Base-by-base conservation (phyloP, 2,888 invertebrate genomes). In the Agonopterix heracliana region DNA sequence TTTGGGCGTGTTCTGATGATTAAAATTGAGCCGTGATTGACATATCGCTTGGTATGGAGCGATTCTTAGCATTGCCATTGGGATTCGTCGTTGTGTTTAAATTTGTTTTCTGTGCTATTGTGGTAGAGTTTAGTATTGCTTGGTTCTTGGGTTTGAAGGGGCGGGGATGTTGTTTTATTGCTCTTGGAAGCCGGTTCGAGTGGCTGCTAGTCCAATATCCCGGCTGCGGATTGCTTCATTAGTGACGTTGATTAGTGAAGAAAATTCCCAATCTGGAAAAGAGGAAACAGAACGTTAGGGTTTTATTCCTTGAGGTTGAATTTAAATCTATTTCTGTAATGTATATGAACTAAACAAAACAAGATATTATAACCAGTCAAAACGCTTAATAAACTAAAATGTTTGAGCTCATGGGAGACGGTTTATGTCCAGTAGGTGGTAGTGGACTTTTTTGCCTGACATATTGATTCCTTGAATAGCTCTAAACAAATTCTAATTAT, bases 191-290 rank as follows among this genome's bases (percentile, higher is more conserved):
- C 70, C 63, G 66, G 69, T 66, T 74, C 64, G 68, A 80, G 75
- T 71, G 72, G 73, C 70, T 71, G 74, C 81, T 81, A 80, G 74
- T 82, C 64, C 80, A 86, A 86, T 87, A 85, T 86, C 82, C 86
- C 78, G 79, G 64, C 71, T 73, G 77, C 66, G 81, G 84, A 87
- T 85, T 85, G 85, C 81, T 84, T 86, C 85, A 87, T 86, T 85
- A 88, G 79, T 67, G 69, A 61, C 74, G 71, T 68, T 74, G 80
- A 82, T 79, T 81, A 74, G 68, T 74, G 77, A 62, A 71, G 76
- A 73, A 74, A 74, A 64, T 70, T 74, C 77, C 71, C 76, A 68
- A 78, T 71, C 81, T 82, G 81, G 53, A 81, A 82, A 78, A 83
- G 75, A 74, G 72, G 63, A 81, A 78, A 78, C 41, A 14, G 26